These are phyloP conservation scores for Danaus plexippus DNA, from an alignment of 1,140 invertebrate species.

Conservation along the genomic window DNA sequence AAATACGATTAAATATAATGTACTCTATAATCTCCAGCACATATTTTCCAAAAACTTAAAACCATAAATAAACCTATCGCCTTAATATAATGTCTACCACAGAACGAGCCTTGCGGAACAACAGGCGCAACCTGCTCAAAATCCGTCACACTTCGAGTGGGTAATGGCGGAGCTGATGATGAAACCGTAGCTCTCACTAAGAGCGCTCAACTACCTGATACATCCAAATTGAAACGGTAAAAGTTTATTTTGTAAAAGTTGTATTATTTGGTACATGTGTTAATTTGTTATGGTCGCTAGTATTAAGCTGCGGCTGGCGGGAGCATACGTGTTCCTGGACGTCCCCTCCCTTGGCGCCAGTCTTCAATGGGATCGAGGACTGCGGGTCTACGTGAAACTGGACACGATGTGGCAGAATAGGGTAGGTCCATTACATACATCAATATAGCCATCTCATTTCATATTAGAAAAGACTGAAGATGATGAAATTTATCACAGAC, in stretches of 20 bases:
- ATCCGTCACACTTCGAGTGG: slow-evolving; percentile 79
- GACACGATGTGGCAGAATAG: slow-evolving; percentile 82
- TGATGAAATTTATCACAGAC: too few species aligned
- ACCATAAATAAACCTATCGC: slow-evolving; percentile 1
- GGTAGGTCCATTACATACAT: slow-evolving; percentile 58
- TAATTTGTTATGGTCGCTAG: slow-evolving; percentile 19
- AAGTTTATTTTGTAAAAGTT: slow-evolving; percentile 4
- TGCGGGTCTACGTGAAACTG: slow-evolving; percentile 84
- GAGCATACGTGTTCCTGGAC: slow-evolving; percentile 85
- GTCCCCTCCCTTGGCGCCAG: slow-evolving; percentile 83
- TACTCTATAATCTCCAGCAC: too few species aligned
- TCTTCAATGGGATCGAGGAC: slow-evolving; percentile 90
- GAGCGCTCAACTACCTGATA: slow-evolving; percentile 58
- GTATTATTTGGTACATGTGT: slow-evolving; percentile 5
- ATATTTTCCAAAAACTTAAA: neutral
- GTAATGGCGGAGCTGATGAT: slow-evolving; percentile 61
- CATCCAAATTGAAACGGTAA: slow-evolving; percentile 63
- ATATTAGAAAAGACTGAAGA: too few species aligned
- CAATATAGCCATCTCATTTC: neutral
- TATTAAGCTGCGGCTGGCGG: slow-evolving; percentile 60
- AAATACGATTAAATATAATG: too few species aligned
- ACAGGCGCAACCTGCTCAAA: slow-evolving; percentile 91
- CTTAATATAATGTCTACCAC: slow-evolving; percentile 14
- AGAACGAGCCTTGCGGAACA: slow-evolving; percentile 89
- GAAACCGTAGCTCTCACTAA: slow-evolving; percentile 75